Conservation (phyloP, 2,888 invertebrate genomes). For the Leptopilina drosophilae region DNA sequence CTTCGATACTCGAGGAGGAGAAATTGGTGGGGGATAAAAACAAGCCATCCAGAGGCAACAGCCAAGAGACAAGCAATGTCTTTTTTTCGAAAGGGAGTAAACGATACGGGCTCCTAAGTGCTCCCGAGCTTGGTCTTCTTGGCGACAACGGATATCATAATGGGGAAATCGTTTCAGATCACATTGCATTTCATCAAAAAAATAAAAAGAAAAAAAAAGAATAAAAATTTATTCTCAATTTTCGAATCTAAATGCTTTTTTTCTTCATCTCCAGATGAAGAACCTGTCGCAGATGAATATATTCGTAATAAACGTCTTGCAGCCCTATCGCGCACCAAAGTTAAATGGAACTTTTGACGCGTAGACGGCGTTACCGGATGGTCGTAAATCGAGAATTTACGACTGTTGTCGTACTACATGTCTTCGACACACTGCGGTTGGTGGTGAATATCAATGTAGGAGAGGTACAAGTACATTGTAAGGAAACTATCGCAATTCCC, state of each 20-base stretch:
- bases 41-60: constrained; percentile 48
- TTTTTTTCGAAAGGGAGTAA: constrained; percentile 67
- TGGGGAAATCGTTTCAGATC: constrained; percentile 51
- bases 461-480: constrained; percentile 46
- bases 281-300: constrained; percentile 6
- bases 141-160: constrained; percentile 65
- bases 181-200: constrained; percentile 14
- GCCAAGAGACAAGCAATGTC: constrained; percentile 56
- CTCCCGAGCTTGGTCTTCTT: constrained; percentile 59
- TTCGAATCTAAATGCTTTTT: background rate
- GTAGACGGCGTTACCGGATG: constrained; percentile 52
- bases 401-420: constrained; percentile 58
- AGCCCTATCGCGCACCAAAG: constrained; percentile 45
- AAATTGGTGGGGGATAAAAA: constrained; percentile 49
- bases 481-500: constrained; percentile 9
- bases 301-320: constrained; percentile 24
- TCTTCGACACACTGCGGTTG: constrained; percentile 50
- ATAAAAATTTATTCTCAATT: too few species aligned
- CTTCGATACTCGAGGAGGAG: constrained; percentile 60
- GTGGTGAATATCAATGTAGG: constrained; percentile 25
- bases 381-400: constrained; percentile 63
- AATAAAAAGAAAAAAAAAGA: too few species aligned
- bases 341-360: constrained; percentile 57
- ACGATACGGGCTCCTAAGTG: constrained; percentile 71
- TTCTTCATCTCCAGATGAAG: background rate